These are phyloP conservation scores for Nasonia longicornis DNA, from an alignment of 1,140 invertebrate genomes.

Conservation along the genomic window DNA sequence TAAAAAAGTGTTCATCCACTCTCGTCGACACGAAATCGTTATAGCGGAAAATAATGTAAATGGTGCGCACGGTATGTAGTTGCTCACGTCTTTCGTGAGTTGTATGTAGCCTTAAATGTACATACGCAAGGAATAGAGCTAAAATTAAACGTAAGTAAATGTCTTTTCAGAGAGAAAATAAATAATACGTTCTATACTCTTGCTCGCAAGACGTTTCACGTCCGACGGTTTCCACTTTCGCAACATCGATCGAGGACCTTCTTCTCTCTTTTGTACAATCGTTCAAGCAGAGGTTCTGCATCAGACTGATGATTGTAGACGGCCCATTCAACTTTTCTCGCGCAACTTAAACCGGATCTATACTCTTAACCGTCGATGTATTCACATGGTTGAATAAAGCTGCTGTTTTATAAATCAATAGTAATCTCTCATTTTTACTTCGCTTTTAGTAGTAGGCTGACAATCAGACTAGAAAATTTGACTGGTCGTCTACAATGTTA, in stretches of 20 bases:
- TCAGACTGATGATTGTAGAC: constrained; percentile 16
- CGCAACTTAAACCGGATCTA: neutral
- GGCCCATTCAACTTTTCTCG: constrained; percentile 2
- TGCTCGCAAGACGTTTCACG: constrained; percentile 12
- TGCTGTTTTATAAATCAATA: neutral
- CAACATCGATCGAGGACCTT: neutral
- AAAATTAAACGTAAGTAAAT: constrained; percentile 6
- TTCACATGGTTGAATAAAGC: neutral
- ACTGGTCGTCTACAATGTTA: constrained; percentile 21
- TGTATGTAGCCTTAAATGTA: neutral
- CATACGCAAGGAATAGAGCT: neutral
- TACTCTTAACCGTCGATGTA: neutral
- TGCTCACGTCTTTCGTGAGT: constrained; percentile 1
- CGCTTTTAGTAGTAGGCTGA: neutral
- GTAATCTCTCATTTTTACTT: neutral
- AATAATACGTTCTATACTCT: constrained; percentile 1
- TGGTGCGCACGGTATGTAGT: neutral
- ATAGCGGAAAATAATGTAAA: neutral
- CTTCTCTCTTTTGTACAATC: constrained; percentile 3
- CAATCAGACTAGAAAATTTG: neutral
- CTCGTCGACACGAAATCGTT: neutral
- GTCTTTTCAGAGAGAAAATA: constrained; percentile 1
- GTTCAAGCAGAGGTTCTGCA: neutral
- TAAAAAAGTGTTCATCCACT: neutral
- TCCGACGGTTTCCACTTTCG: neutral